Base-by-base conservation (phyloP, 2,888 invertebrate genomes). In the Opisthograptis luteolata region DNA sequence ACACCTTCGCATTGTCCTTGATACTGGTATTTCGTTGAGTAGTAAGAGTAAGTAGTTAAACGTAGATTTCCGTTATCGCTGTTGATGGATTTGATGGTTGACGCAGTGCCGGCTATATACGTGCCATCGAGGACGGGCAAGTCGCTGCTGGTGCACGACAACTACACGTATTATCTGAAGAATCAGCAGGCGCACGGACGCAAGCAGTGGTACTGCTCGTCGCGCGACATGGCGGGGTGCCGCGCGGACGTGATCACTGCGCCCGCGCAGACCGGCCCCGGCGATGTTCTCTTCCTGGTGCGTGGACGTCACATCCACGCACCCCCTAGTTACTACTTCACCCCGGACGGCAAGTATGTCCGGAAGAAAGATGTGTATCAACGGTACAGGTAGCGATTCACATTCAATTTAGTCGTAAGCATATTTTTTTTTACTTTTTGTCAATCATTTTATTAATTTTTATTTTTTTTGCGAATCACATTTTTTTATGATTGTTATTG, bases 131-230 rank as follows among this genome's bases (percentile, higher is more conserved):
- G 90, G 73, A 87, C 89, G 44, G 90, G 90, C 67, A 89, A 89
- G 79, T 85, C 84, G 52, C 76, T 89, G 62, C 72, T 90, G 59
- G 79, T 89, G 42, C 88, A 88, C 69, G 89, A 87, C 63, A 84
- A 83, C 48, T 90, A 89, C 69, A 89, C 89, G 10, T 90, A 86
- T 80, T 89, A 89, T 70, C 62, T 89, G 81, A 89, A 90, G 83
- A 89, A 90, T 60, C 70, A 84, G 43, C 89, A 89, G 64, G 87
- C 89, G 25, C 87, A 88, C 55, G 89, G 88, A 0, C 74, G 89
- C 51, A 88, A 88, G 77, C 90, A 89, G 75, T 90, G 90, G 90
- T 89, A 89, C 73, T 90, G 90, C 64, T 89, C 89, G 15, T 87
- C 89, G 35, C 68, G 89, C 10, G 89, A 89, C 64, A 90, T 89